A percentile compares a stretch with the other conserved stretches of the same genome.
These are phyloP conservation scores for Formica aserva DNA, from an alignment of 2,888 invertebrate species.

Conservation along the genomic window DNA sequence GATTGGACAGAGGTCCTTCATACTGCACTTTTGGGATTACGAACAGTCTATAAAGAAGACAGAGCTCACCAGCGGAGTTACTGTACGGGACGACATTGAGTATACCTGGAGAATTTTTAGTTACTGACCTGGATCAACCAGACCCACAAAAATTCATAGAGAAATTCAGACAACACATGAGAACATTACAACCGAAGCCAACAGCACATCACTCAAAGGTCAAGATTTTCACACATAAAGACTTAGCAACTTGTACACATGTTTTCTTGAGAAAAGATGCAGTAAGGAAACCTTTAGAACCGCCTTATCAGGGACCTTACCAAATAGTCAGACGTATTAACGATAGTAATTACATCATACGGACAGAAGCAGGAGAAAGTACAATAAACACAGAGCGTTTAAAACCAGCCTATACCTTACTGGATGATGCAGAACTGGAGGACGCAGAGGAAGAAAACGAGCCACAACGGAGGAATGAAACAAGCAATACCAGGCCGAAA, in stretches of 20 bases:
- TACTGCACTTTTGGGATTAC: no score
- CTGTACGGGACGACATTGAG: not conserved
- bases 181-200: not conserved
- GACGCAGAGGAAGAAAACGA: no score
- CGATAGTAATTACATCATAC: not conserved
- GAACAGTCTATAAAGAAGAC: no score
- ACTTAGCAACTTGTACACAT: not conserved
- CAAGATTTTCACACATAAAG: not conserved
- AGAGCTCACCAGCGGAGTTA: not conserved
- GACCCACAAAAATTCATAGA: not conserved
- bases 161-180: not conserved
- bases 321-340: not conserved
- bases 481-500: no score
- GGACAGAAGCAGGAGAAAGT: not conserved
- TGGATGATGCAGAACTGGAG: no score
- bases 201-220: not conserved
- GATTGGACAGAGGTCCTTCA: no score
- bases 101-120: not conserved
- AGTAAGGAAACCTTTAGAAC: not conserved
- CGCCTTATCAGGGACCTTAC: not conserved
- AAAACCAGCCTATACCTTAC: not conserved
- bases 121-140: not conserved
- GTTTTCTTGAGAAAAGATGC: conserved; percentile 10
- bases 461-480: no score
- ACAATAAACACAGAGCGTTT: not conserved